These are phyloP conservation scores for Actinopyga echinites DNA, from an alignment of 53 echinoderm and acorn worm genomes.

Conservation along the genomic window DNA sequence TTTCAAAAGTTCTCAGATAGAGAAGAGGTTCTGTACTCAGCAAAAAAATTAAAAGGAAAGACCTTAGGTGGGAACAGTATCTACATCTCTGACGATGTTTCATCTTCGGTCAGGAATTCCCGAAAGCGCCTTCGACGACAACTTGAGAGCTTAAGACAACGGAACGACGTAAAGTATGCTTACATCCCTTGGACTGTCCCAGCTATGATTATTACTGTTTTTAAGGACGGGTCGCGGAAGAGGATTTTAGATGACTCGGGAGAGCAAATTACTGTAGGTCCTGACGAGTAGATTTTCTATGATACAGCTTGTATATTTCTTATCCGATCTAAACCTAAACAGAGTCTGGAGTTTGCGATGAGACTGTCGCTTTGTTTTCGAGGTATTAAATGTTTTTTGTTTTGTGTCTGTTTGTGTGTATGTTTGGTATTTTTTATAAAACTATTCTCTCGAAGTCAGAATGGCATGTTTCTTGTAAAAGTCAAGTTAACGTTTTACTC, in stretches of 20 bases:
- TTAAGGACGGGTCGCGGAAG: too few species aligned
- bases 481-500: too few species aligned
- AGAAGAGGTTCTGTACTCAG: background rate
- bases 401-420: background rate
- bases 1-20: background rate
- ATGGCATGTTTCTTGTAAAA: too few species aligned
- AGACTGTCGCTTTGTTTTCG: background rate
- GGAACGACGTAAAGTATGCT: background rate
- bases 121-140: background rate
- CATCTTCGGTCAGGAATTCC: background rate
- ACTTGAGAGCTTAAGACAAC: background rate
- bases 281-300: background rate
- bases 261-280: background rate
- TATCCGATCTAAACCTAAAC: background rate
- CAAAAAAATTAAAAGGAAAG: background rate
- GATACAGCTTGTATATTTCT: too few species aligned
- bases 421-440: background rate
- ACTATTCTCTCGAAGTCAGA: too few species aligned
- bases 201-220: background rate
- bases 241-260: background rate
- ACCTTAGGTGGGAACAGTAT: background rate
- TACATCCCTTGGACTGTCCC: slow-evolving; percentile 20
- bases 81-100: background rate
- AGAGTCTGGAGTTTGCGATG: background rate
- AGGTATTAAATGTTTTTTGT: background rate